A percentile compares a stretch with the other conserved stretches of the same genome.
These are phyloP conservation scores for Metridium senile DNA, from an alignment of 92 coral and sea anemone species.

Conservation along the genomic window DNA sequence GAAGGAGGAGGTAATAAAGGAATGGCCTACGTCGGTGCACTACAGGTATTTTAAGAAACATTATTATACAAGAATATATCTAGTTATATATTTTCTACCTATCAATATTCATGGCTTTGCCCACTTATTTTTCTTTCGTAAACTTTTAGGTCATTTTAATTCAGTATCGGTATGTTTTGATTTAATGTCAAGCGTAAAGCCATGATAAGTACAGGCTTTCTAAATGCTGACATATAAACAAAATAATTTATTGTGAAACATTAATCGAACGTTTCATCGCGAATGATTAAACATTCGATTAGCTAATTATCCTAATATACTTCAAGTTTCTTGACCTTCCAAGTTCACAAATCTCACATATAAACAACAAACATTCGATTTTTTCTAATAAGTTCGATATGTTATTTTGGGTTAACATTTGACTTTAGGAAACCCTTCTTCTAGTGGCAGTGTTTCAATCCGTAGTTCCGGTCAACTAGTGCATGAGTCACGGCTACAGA, in stretches of 20 bases:
- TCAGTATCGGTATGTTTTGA: not conserved
- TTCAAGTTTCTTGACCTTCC: not conserved
- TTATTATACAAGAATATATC: not conserved
- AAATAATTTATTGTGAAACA: not conserved
- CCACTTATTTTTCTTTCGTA: not conserved
- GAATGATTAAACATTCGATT: not conserved
- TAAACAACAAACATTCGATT: not conserved
- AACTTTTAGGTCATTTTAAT: not conserved
- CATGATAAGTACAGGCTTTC: not conserved
- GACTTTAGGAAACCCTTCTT: not conserved
- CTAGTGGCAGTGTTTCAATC: not conserved
- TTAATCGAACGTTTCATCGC: not conserved
- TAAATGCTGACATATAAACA: not conserved
- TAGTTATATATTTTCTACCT: not conserved
- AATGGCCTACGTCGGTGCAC: constrained; percentile 98
- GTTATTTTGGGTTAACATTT: not conserved
- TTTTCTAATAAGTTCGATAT: too few species aligned
- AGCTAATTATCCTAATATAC: too few species aligned
- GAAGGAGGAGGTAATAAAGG: constrained; percentile 99
- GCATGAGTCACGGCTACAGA: too few species aligned
- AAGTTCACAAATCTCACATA: not conserved
- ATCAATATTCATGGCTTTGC: not conserved
- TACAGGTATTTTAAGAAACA: constrained; percentile 70
- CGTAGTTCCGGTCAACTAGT: not conserved
- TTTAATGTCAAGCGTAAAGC: too few species aligned